These are phyloP conservation scores for Lepus americanus DNA, from an alignment of 2,113 vertebrate species.

Conservation along the genomic window DNA sequence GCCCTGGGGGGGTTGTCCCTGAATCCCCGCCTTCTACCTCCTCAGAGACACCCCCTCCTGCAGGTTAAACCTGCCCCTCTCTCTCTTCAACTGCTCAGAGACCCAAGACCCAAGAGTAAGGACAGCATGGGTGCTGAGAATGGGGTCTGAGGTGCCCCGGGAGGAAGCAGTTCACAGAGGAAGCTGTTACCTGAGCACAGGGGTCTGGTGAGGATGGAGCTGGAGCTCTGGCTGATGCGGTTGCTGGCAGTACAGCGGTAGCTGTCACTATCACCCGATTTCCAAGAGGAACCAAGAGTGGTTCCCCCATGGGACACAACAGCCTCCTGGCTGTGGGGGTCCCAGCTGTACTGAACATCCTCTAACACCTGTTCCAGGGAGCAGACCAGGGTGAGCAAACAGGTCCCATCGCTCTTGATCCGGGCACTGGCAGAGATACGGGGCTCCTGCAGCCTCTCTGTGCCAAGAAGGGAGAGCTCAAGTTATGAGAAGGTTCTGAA, in stretches of 20 bases:
- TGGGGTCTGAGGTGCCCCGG: neutral
- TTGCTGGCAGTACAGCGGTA: neutral
- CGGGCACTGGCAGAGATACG: neutral
- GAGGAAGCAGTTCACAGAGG: neutral
- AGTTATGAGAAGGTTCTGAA: neutral
- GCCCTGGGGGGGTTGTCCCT: neutral
- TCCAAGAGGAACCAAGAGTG: neutral
- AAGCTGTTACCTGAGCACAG: neutral
- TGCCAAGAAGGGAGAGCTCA: neutral
- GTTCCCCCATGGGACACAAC: neutral
- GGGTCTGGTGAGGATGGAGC: accelerated
- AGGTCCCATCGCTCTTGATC: neutral
- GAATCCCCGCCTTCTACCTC: neutral
- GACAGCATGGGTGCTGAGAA: neutral
- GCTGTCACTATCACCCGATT: neutral
- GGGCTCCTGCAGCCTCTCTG: neutral
- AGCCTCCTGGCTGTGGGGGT: neutral
- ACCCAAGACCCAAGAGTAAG: neutral
- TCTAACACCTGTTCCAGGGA: neutral
- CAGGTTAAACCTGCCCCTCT: neutral
- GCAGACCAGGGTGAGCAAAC: neutral
- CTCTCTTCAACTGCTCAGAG: neutral
- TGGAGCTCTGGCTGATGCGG: neutral
- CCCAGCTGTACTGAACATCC: neutral
- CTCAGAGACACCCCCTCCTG: neutral